phyloP scores from a whole-genome alignment of 2,888 invertebrate genomes.

The Melangyna quadrimaculata region DNA sequence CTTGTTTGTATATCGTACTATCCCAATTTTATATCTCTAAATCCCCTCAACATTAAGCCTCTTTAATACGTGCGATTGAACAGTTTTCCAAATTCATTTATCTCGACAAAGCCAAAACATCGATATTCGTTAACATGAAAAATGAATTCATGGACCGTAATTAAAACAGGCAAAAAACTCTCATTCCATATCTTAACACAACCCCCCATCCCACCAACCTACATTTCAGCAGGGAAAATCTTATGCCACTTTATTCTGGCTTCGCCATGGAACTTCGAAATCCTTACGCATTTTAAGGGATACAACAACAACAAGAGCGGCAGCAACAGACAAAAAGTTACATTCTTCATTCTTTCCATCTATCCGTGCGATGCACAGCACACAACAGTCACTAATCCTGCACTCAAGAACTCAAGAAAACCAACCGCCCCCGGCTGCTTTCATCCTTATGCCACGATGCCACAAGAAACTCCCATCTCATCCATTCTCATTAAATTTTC shows the following conservation, averaged over 20 bases:
- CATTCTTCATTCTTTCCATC: no score
- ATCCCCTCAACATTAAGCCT: slow-evolving; percentile 26
- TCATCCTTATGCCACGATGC: slow-evolving; percentile 19
- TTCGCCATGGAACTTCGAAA: slow-evolving; percentile 24
- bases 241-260: background rate
- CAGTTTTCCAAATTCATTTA: slow-evolving; percentile 55
- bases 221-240: background rate
- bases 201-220: background rate
- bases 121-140: slow-evolving; percentile 71
- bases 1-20: background rate
- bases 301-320: background rate
- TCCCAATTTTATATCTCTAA: slow-evolving; percentile 7
- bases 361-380: slow-evolving; percentile 14
- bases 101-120: slow-evolving; percentile 63
- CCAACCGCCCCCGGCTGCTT: slow-evolving; percentile 57
- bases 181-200: background rate
- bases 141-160: slow-evolving; percentile 69
- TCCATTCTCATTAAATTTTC: slow-evolving; percentile 59
- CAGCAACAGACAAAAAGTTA: background rate
- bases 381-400: slow-evolving; percentile 66
- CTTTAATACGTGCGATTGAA: slow-evolving; percentile 37
- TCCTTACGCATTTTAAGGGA: slow-evolving; percentile 47
- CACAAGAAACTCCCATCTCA: background rate
- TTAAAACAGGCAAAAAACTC: slow-evolving; percentile 48
- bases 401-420: slow-evolving; percentile 66